These are phyloP conservation scores for Phragmatobia fuliginosa DNA, from an alignment of 2,888 invertebrate genomes.

Conservation along the genomic window DNA sequence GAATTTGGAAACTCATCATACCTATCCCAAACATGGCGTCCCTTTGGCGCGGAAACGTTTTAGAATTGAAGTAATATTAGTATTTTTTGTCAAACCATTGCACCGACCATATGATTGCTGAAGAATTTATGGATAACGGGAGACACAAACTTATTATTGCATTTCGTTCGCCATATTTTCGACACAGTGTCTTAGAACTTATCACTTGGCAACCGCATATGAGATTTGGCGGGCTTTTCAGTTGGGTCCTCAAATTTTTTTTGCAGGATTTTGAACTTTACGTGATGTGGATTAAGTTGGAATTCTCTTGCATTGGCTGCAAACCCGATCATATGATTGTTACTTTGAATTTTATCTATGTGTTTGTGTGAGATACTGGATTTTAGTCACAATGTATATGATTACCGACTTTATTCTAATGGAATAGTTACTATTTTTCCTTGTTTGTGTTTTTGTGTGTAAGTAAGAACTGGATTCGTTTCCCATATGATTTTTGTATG, in stretches of 20 bases:
- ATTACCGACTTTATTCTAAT: conserved; percentile 28
- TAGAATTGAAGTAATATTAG: neutral
- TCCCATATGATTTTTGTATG: conserved; percentile 84
- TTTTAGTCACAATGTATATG: conserved; percentile 22
- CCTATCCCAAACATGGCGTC: neutral
- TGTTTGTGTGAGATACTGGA: conserved; percentile 67
- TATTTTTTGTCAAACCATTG: conserved; percentile 25
- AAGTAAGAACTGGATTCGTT: conserved; percentile 76
- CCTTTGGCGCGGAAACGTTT: neutral
- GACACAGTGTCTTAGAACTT: conserved; percentile 25
- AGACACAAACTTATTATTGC: conserved; percentile 36
- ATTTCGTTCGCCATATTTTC: conserved; percentile 8
- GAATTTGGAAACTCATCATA: conserved; percentile 11
- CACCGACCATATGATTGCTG: conserved; percentile 47
- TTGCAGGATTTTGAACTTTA: conserved; percentile 39
- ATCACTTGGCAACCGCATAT: conserved; percentile 35
- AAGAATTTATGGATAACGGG: conserved; percentile 48
- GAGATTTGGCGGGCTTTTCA: conserved; percentile 41
- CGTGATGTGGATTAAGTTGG: neutral
- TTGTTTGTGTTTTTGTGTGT: conserved; percentile 12
- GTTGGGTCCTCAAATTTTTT: conserved; percentile 21
- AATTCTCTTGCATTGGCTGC: conserved; percentile 31
- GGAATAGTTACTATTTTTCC: conserved; percentile 32
- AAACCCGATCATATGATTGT: conserved; percentile 71
- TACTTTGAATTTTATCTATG: conserved; percentile 66